phyloP scores from a whole-genome alignment of 1,140 invertebrate genomes.

The Harpegnathos saltator region DNA sequence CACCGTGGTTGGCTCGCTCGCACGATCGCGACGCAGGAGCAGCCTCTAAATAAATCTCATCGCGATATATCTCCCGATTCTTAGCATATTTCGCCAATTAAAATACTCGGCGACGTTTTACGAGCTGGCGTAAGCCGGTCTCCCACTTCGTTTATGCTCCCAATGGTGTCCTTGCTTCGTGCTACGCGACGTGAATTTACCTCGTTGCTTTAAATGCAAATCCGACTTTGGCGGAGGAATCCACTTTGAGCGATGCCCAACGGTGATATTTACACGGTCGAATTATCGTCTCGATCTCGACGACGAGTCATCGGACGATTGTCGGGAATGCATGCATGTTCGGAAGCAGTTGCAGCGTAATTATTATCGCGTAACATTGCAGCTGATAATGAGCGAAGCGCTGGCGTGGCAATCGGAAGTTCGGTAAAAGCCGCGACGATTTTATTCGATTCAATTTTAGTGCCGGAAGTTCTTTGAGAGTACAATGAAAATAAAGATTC shows the following conservation, averaged over 20 bases:
- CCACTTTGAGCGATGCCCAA: neutral
- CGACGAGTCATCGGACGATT: constrained; percentile 12
- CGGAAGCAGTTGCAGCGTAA: neutral
- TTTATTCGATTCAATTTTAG: constrained; percentile 38
- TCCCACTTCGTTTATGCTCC: constrained; percentile 68
- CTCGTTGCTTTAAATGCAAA: constrained; percentile 74
- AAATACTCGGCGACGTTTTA: constrained; percentile 73
- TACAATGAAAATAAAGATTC: too few relatives aligned
- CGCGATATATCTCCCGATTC: constrained; percentile 73
- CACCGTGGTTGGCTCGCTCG: constrained; percentile 21
- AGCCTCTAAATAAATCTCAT: constrained; percentile 74
- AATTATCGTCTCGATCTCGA: neutral
- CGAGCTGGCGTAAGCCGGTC: constrained; percentile 68
- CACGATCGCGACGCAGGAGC: constrained; percentile 56
- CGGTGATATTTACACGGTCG: constrained; percentile 13
- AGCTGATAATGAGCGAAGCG: neutral
- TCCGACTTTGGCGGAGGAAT: constrained; percentile 62
- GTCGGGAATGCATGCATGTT: neutral
- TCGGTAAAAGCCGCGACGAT: constrained; percentile 10
- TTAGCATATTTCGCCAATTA: constrained; percentile 82
- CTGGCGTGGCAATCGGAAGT: neutral
- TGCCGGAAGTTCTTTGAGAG: too few relatives aligned
- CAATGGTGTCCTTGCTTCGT: constrained; percentile 72
- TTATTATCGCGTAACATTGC: neutral
- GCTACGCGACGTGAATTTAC: constrained; percentile 67